Conservation (phyloP, 2,113 vertebrate genomes). For the Arizona elegans region DNA sequence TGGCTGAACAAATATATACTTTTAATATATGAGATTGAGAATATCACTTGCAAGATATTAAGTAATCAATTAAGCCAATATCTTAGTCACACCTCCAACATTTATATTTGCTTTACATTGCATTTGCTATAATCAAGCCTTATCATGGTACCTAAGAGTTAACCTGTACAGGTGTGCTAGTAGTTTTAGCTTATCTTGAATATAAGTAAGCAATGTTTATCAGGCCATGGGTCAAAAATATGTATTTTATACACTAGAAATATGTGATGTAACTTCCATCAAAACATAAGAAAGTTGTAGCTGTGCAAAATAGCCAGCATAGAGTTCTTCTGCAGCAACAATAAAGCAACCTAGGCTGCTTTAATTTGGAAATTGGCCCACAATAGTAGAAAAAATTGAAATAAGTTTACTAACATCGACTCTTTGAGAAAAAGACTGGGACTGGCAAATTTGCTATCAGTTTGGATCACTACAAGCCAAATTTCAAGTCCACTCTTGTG, state of each 20-base stretch:
- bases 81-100: not conserved
- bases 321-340: not conserved
- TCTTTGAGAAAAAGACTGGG: not conserved
- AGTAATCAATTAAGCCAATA: not conserved
- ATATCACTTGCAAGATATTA: not conserved
- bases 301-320: not conserved
- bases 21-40: not conserved
- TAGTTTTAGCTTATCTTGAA: not conserved
- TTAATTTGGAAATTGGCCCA: not conserved
- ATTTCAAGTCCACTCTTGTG: not conserved
- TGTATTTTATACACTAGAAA: not conserved
- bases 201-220: not conserved
- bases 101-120: not conserved
- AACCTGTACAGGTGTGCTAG: not conserved
- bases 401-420: not conserved
- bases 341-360: not conserved
- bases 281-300: not conserved
- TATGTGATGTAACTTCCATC: not conserved
- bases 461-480: not conserved
- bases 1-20: too few species aligned
- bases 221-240: not conserved
- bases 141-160: not conserved
- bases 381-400: not conserved
- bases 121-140: constrained; percentile 18
- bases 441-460: not conserved